These are phyloP conservation scores for Ciconia boyciana DNA, from an alignment of 2,113 vertebrate species.

Conservation along the genomic window DNA sequence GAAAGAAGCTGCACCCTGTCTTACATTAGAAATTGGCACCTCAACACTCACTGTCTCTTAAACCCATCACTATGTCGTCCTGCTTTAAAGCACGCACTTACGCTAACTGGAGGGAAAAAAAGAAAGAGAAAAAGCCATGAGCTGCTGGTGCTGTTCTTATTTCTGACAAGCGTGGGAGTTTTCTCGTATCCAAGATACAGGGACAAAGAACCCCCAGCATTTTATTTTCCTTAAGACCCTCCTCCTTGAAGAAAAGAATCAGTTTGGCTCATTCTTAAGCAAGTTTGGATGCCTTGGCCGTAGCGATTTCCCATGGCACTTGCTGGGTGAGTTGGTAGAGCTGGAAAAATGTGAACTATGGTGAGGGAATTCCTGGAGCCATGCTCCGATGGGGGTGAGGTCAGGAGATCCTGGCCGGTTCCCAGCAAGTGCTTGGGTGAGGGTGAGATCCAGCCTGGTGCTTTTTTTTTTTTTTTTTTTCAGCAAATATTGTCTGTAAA, in stretches of 20 bases:
- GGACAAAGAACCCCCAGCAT: conserved; percentile 65
- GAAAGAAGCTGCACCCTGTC: neutral
- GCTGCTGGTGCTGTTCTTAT: conserved; percentile 33
- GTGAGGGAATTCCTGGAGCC: conserved; percentile 49
- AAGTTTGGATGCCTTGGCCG: neutral
- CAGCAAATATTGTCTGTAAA: neutral
- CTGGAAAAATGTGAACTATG: conserved; percentile 45
- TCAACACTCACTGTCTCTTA: neutral
- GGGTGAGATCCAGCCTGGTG: neutral
- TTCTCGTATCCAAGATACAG: conserved; percentile 62
- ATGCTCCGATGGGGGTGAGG: neutral
- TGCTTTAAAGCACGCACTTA: neutral
- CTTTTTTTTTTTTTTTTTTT: neutral
- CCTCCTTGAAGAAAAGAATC: conserved; percentile 45
- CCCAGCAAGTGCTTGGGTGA: conserved; percentile 36
- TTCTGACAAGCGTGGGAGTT: conserved; percentile 67
- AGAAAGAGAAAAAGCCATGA: neutral
- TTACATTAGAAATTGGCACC: neutral
- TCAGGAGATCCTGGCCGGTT: conserved; percentile 5
- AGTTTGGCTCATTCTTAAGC: conserved; percentile 28
- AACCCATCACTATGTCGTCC: neutral
- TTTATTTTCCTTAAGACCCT: conserved; percentile 55
- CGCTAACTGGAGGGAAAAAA: neutral
- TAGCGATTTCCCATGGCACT: conserved; percentile 34
- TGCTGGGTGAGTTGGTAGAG: neutral